Percentiles rank a stretch among this genome's conserved stretches.
Evolutionary conservation across 2,888 invertebrate species (phyloP).

Genomic region (Linnaemya tessellans): DNA sequence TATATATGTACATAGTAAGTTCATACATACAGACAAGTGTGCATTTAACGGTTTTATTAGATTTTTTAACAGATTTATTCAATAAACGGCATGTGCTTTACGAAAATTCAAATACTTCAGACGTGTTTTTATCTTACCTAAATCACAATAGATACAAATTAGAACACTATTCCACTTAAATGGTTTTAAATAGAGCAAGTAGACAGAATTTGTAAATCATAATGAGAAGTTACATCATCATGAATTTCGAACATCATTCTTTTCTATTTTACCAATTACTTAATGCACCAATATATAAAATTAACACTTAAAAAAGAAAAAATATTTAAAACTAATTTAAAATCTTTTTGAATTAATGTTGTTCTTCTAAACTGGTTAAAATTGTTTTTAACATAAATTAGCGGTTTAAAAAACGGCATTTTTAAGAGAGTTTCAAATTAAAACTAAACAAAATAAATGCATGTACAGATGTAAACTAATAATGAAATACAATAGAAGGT

Average conservation of each 20-base stretch:
- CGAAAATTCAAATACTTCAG: not conserved
- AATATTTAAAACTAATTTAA: not conserved
- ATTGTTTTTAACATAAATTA: constrained; percentile 67
- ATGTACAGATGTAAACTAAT: not conserved
- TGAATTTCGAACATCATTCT: constrained; percentile 10
- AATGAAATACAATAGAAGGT: not conserved
- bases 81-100: constrained; percentile 26
- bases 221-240: constrained; percentile 5
- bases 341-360: constrained; percentile 18
- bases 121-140: constrained; percentile 41
- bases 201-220: constrained; percentile 26
- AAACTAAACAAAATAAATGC: constrained; percentile 50
- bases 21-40: no score
- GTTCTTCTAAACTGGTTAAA: constrained; percentile 12
- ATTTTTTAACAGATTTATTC: constrained; percentile 56
- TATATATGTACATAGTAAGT: no score
- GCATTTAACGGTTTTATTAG: constrained; percentile 47
- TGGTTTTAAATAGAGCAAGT: constrained; percentile 57
- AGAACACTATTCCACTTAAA: constrained; percentile 64
- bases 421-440: constrained; percentile 49
- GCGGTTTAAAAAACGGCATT: constrained; percentile 75
- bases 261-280: constrained; percentile 31
- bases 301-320: not conserved
- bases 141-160: constrained; percentile 58
- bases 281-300: constrained; percentile 59